Conservation (phyloP, 2,888 invertebrate genomes). For the Andrena chrysosceles region DNA sequence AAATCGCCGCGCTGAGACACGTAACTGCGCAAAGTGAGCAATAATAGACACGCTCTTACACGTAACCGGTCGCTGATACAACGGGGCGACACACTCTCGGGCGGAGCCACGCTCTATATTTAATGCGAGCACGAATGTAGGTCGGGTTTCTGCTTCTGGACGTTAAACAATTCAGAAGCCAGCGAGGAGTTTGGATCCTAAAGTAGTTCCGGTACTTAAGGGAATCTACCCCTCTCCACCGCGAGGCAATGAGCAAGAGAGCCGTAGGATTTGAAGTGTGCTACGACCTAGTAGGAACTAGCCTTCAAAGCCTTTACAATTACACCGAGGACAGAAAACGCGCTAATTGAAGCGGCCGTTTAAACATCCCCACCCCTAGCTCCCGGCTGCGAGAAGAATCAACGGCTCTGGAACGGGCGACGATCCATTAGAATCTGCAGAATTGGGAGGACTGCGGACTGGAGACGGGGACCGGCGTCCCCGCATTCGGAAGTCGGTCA, state of each 20-base stretch:
- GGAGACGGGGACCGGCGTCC: not conserved
- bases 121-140: constrained; percentile 75
- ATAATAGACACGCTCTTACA: constrained; percentile 57
- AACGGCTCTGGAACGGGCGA: constrained; percentile 7
- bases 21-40: constrained; percentile 58
- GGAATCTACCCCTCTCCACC: constrained; percentile 46
- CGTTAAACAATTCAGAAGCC: constrained; percentile 69
- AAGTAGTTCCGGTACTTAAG: constrained; percentile 67
- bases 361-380: constrained; percentile 30
- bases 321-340: constrained; percentile 26
- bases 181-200: constrained; percentile 61
- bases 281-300: constrained; percentile 40
- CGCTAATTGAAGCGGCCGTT: constrained; percentile 49
- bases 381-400: constrained; percentile 1
- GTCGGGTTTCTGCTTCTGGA: constrained; percentile 69
- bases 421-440: constrained; percentile 28
- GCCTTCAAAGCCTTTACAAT: constrained; percentile 45
- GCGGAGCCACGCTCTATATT: constrained; percentile 69
- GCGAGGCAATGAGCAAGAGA: constrained; percentile 43
- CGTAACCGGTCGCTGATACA: constrained; percentile 25
- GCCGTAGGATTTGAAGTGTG: constrained; percentile 45
- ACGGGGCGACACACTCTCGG: constrained; percentile 10
- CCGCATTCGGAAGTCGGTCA: constrained; percentile 48
- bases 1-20: constrained; percentile 59
- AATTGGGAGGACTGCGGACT: not conserved